Percentiles rank a stretch among this genome's conserved stretches.
phyloP scores from a whole-genome alignment of 2,888 invertebrate species.

The Drepana falcataria region DNA sequence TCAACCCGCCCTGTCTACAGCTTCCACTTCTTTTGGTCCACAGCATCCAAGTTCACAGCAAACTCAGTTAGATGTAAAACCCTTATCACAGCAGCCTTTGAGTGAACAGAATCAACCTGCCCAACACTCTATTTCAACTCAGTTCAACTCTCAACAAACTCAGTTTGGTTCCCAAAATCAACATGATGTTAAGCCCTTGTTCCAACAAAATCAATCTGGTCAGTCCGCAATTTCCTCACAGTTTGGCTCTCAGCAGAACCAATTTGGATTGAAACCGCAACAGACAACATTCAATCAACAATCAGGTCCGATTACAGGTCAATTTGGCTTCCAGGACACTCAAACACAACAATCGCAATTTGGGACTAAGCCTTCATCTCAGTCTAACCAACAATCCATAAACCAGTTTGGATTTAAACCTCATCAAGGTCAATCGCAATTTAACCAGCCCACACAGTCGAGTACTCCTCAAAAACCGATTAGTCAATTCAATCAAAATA shows the following conservation, averaged over 20 bases:
- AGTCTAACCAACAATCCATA: neutral
- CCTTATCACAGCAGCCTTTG: neutral
- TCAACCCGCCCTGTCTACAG: neutral
- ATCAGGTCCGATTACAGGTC: neutral
- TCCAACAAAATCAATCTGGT: neutral
- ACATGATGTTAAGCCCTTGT: no score
- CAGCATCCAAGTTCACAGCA: neutral
- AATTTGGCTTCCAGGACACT: neutral
- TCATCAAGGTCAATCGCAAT: neutral
- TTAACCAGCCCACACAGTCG: neutral
- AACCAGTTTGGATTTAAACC: neutral
- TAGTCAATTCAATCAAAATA: neutral
- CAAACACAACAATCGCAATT: neutral
- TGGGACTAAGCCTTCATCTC: neutral
- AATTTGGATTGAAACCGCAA: neutral
- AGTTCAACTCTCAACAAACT: neutral
- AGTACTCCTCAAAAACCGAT: neutral
- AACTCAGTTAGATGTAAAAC: neutral
- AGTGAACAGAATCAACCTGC: neutral
- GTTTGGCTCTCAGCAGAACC: neutral
- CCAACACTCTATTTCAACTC: neutral
- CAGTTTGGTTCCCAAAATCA: no score
- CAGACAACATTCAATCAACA: neutral
- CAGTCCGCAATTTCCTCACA: neutral
- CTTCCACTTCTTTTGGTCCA: neutral